Evolutionary conservation across 1,140 invertebrate species (phyloP).

Genomic region (Diachasmimorpha longicaudata): DNA sequence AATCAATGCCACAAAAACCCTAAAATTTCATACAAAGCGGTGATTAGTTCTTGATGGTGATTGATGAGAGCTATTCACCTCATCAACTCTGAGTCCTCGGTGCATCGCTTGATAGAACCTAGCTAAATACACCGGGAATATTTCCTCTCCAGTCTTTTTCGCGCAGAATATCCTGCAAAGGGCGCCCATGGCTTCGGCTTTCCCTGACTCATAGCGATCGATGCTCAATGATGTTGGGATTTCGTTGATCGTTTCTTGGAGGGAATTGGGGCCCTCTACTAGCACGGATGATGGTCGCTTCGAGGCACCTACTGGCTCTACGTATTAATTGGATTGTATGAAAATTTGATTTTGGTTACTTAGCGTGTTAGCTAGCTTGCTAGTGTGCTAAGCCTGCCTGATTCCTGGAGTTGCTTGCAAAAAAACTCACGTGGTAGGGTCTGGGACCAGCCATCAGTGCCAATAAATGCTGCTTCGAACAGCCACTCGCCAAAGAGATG

Average conservation of each 20-base stretch:
- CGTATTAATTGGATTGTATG: background rate
- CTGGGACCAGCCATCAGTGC: slow-evolving; percentile 70
- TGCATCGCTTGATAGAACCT: slow-evolving; percentile 92
- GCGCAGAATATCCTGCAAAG: slow-evolving; percentile 95
- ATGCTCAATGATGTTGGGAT: slow-evolving; percentile 65
- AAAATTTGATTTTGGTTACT: too few species aligned
- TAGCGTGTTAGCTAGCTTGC: too few species aligned
- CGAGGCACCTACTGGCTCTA: slow-evolving; percentile 64
- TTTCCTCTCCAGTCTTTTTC: slow-evolving; percentile 94
- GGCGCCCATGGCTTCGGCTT: slow-evolving; percentile 94
- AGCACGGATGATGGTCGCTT: slow-evolving; percentile 60
- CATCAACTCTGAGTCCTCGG: slow-evolving; percentile 79
- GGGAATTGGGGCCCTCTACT: slow-evolving; percentile 61
- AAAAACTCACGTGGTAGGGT: slow-evolving; percentile 62
- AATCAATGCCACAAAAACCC: background rate
- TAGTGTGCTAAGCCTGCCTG: too few species aligned
- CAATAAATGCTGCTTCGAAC: slow-evolving; percentile 93
- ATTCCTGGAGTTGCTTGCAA: too few species aligned
- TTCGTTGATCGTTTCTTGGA: slow-evolving; percentile 59
- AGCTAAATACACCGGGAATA: slow-evolving; percentile 92
- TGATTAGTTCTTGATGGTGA: slow-evolving; percentile 6
- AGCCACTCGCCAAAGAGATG: slow-evolving; percentile 97
- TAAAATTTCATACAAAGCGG: background rate
- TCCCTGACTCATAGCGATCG: slow-evolving; percentile 80
- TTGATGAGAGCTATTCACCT: slow-evolving; percentile 48